Evolutionary conservation across 2,888 invertebrate genomes (phyloP).

Genomic region (Aporophyla nigra): DNA sequence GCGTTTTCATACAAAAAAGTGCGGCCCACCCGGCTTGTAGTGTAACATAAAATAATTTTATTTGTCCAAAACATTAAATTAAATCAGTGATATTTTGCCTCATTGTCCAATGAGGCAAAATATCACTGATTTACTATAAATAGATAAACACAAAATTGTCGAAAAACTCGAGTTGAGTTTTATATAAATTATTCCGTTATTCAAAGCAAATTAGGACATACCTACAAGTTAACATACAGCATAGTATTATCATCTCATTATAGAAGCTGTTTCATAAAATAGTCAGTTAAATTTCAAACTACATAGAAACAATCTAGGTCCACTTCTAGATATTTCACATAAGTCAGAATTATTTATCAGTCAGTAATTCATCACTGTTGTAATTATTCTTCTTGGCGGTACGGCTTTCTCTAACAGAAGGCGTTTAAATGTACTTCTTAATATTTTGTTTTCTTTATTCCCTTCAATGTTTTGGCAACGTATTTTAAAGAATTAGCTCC

Average conservation of each 20-base stretch:
- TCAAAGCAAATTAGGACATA: background rate
- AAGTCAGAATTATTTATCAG: background rate
- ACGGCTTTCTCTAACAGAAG: background rate
- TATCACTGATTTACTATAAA: too few relatives aligned
- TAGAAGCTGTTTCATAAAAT: background rate
- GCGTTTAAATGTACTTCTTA: background rate
- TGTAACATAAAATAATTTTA: background rate
- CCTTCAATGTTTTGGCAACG: background rate
- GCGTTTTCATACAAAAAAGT: too few relatives aligned
- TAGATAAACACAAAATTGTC: too few relatives aligned
- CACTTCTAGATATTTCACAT: background rate
- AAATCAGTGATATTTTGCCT: background rate
- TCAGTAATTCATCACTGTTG: background rate
- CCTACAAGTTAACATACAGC: background rate
- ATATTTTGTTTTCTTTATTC: background rate
- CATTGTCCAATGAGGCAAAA: too few relatives aligned
- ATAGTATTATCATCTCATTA: background rate
- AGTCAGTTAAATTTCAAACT: background rate
- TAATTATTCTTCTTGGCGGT: background rate
- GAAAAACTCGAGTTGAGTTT: too few relatives aligned
- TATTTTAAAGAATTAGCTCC: background rate
- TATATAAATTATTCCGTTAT: background rate
- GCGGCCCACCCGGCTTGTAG: too few relatives aligned
- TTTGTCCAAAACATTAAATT: background rate
- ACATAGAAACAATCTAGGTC: background rate